phyloP scores from a whole-genome alignment of 2,113 vertebrate species.

The Neoarius graeffei region DNA sequence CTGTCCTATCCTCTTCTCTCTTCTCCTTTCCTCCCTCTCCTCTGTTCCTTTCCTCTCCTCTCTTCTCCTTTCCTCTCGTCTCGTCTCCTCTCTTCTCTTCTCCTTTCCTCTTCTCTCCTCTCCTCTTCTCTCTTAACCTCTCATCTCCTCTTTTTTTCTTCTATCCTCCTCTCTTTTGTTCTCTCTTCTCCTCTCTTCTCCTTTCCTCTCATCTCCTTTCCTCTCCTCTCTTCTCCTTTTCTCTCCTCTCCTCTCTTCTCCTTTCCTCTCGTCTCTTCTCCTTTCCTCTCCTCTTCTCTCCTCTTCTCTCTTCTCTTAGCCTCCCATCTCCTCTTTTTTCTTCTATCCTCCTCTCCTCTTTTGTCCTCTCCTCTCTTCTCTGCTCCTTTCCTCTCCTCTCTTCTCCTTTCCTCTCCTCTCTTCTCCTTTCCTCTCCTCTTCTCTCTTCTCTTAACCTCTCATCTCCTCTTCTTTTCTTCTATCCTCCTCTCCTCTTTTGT shows the following conservation, averaged over 20 bases:
- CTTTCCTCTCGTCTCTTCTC: too few relatives aligned
- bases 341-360: accelerated
- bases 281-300: too few relatives aligned
- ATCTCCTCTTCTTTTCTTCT: too few relatives aligned
- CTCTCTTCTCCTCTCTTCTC: not conserved
- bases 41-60: too few relatives aligned
- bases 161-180: not conserved
- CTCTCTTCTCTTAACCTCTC: too few relatives aligned
- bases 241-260: not conserved
- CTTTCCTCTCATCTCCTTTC: not conserved
- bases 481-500: not conserved
- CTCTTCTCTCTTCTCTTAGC: too few relatives aligned
- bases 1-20: too few relatives aligned
- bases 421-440: not conserved
- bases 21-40: too few relatives aligned
- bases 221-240: not conserved
- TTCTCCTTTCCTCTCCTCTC: not conserved
- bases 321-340: too few relatives aligned
- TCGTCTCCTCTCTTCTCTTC: not conserved
- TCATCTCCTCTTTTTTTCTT: not conserved
- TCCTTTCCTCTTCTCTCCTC: not conserved
- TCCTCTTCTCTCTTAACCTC: not conserved
- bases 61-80: too few relatives aligned
- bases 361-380: accelerated
- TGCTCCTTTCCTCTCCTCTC: not conserved